Evolutionary conservation across 92 coral and sea anemone genomes (phyloP).

Genomic region (Siderastrea siderea): DNA sequence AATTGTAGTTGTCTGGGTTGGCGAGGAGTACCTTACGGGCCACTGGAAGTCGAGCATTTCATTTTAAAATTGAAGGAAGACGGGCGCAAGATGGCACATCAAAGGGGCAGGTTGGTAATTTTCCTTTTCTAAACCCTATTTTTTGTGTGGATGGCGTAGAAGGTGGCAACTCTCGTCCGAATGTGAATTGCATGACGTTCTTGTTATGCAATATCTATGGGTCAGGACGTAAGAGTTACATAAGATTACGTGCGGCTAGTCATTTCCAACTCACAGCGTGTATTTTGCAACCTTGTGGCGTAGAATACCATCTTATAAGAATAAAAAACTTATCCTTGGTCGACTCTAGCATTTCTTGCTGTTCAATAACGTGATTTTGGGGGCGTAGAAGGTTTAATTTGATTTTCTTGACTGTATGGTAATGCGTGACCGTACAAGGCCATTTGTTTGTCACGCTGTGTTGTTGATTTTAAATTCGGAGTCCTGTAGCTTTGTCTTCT

Average conservation of each 20-base stretch:
- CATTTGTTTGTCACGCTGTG: background rate
- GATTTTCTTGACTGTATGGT: background rate
- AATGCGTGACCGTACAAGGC: background rate
- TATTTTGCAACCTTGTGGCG: background rate
- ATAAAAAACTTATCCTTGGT: background rate
- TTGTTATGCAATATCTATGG: conserved; percentile 35
- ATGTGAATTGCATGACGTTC: conserved; percentile 4
- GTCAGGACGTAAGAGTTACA: no score
- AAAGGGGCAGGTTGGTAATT: conserved; percentile 79
- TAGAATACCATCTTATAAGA: background rate
- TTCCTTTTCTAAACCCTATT: background rate
- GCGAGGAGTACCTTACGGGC: conserved; percentile 69
- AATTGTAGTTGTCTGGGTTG: conserved; percentile 63
- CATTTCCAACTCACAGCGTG: background rate
- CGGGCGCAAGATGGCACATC: conserved; percentile 80
- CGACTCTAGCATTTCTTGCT: background rate
- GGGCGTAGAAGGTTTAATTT: background rate
- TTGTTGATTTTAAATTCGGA: background rate
- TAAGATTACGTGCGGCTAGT: background rate
- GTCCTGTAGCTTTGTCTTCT: no score
- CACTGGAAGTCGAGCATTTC: conserved; percentile 78
- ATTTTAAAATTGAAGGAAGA: conserved; percentile 86
- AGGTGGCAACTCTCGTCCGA: no score
- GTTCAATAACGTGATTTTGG: background rate
- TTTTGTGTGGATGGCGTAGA: background rate